phyloP scores from a whole-genome alignment of 2,888 invertebrate species.

The Dromius quadrimaculatus region DNA sequence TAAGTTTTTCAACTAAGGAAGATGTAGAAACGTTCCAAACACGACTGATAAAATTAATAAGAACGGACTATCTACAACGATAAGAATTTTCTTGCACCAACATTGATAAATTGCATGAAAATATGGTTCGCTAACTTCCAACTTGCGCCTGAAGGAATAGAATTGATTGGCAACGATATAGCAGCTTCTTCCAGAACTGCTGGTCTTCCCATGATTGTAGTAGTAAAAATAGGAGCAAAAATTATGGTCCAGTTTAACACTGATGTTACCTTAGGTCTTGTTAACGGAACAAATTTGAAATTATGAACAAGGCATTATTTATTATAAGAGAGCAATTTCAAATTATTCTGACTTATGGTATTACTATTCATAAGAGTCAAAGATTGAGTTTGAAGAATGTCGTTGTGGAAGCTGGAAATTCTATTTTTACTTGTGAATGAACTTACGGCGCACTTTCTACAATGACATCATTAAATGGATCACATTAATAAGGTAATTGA shows the following conservation, averaged over 20 bases:
- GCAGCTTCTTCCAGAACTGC: conserved; percentile 56
- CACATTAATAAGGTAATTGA: no score
- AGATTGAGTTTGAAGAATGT: conserved; percentile 56
- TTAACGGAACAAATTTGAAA: conserved; percentile 58
- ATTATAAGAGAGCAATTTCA: conserved; percentile 57
- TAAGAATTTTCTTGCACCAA: conserved; percentile 55
- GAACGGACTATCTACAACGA: background rate
- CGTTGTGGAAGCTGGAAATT: no score
- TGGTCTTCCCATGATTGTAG: conserved; percentile 56
- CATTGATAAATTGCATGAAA: conserved; percentile 54
- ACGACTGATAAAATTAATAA: background rate
- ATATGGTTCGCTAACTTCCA: conserved; percentile 59
- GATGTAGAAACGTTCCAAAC: background rate
- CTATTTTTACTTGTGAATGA: no score
- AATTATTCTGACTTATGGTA: conserved; percentile 56
- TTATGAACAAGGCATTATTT: conserved; percentile 54
- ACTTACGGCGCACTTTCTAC: no score
- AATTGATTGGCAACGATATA: conserved; percentile 54
- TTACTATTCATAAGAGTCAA: conserved; percentile 58
- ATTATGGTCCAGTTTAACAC: conserved; percentile 58
- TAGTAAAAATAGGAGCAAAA: conserved; percentile 55
- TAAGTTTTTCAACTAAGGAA: background rate
- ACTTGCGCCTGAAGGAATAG: conserved; percentile 57
- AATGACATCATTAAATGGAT: no score
- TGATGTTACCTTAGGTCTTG: conserved; percentile 57